phyloP scores from a whole-genome alignment of 2,797 vertebrate species.

The Nyctalus aviator region DNA sequence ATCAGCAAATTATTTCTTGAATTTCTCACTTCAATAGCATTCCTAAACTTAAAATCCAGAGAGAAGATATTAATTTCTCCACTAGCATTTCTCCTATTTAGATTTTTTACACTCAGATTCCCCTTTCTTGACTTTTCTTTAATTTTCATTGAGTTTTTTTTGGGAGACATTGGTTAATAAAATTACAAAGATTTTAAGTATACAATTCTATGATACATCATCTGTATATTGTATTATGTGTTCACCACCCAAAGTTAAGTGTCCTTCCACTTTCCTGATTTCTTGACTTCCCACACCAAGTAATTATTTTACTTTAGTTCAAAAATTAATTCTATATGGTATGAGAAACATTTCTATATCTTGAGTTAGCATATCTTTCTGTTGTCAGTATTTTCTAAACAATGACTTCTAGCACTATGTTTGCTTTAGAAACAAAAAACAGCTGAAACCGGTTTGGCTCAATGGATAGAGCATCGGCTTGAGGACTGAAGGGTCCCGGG shows the following conservation, averaged over 20 bases:
- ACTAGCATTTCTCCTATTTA: neutral
- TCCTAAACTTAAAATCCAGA: conserved; percentile 19
- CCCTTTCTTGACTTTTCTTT: neutral
- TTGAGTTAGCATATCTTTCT: neutral
- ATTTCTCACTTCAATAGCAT: neutral
- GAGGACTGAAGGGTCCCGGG: too few species aligned
- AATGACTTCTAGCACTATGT: neutral
- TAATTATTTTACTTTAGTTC: neutral
- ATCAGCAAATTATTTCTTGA: neutral
- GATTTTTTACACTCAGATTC: neutral
- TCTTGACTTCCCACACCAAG: neutral
- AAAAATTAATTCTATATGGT: neutral
- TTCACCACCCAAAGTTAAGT: neutral
- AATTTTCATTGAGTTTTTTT: neutral
- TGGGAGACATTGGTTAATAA: neutral
- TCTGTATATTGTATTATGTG: neutral
- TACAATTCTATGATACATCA: neutral
- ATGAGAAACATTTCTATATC: neutral
- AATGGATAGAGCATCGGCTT: too few species aligned
- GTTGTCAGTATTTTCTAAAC: neutral
- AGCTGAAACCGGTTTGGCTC: too few species aligned
- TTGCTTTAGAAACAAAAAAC: neutral
- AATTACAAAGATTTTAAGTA: neutral
- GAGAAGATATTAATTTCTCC: neutral
- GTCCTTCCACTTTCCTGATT: neutral